Evolutionary conservation across 2,797 vertebrate species (phyloP).

Genomic region (Sebastes jordani): DNA sequence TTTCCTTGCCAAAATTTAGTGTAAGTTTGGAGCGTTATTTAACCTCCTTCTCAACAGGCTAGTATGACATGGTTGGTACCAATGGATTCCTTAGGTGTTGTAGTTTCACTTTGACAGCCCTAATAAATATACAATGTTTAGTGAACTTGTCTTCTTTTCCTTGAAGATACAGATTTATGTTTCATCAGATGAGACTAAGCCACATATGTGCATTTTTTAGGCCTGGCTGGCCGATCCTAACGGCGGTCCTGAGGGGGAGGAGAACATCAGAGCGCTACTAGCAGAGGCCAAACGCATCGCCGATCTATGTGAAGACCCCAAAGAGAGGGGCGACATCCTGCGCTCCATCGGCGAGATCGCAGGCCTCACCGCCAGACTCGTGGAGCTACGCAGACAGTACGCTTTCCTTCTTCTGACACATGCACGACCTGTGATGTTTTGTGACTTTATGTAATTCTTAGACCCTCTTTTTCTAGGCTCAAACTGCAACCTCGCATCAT

Average conservation of each 20-base stretch:
- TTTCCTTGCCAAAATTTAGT: too few species aligned
- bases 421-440: neutral
- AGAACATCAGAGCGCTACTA: slow-evolving; percentile 91
- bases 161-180: neutral
- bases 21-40: too few species aligned
- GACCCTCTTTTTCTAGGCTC: slow-evolving; percentile 56
- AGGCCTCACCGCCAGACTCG: slow-evolving; percentile 90
- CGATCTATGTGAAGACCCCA: slow-evolving; percentile 95
- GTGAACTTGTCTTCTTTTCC: neutral
- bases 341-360: slow-evolving; percentile 96
- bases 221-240: slow-evolving; percentile 97
- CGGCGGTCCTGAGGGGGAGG: slow-evolving; percentile 94
- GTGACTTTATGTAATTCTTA: slow-evolving; percentile 41
- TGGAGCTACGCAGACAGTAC: slow-evolving; percentile 92
- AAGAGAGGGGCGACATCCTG: slow-evolving; percentile 96
- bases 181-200: neutral
- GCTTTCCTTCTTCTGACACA: slow-evolving; percentile 46
- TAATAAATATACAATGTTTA: neutral
- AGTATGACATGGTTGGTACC: too few species aligned
- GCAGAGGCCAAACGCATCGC: slow-evolving; percentile 95
- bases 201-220: slow-evolving; percentile 68
- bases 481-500: slow-evolving; percentile 47
- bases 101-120: too few species aligned
- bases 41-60: too few species aligned
- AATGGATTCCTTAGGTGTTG: too few species aligned